Evolutionary conservation across 1,140 invertebrate genomes (phyloP).

Genomic region (Cryptotermes secundus): DNA sequence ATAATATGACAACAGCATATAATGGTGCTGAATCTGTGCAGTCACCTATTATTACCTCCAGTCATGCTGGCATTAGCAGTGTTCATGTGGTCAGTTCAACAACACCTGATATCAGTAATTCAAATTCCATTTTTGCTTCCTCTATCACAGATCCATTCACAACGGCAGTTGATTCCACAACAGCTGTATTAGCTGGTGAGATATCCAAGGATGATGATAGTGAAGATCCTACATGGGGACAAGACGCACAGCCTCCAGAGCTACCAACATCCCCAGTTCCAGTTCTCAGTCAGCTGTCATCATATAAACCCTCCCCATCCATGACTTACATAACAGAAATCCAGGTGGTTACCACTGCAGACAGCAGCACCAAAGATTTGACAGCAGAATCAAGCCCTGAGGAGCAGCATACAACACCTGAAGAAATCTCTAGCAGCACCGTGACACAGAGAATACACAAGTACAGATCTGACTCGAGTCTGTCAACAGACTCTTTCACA

Average conservation of each 20-base stretch:
- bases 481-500: constrained; percentile 20
- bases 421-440: constrained; percentile 1
- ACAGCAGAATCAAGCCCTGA: background rate
- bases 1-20: background rate
- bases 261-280: constrained; percentile 50
- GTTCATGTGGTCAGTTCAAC: constrained; percentile 29
- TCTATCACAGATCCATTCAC: constrained; percentile 47
- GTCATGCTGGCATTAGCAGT: constrained; percentile 32
- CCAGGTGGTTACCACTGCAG: constrained; percentile 46
- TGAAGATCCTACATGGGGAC: constrained; percentile 45
- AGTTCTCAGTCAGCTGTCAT: constrained; percentile 31
- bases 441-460: background rate
- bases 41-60: constrained; percentile 35
- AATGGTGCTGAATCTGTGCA: constrained; percentile 18
- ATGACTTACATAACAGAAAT: constrained; percentile 55
- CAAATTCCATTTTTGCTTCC: constrained; percentile 7
- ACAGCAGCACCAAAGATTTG: background rate
- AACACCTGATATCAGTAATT: background rate
- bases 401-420: background rate
- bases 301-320: constrained; percentile 37
- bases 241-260: constrained; percentile 42
- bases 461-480: constrained; percentile 25
- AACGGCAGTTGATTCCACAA: constrained; percentile 43
- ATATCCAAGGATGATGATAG: constrained; percentile 49
- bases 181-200: constrained; percentile 48